Evolutionary conservation across 1,140 invertebrate genomes (phyloP).

Genomic region (Tetragonula clypearis): DNA sequence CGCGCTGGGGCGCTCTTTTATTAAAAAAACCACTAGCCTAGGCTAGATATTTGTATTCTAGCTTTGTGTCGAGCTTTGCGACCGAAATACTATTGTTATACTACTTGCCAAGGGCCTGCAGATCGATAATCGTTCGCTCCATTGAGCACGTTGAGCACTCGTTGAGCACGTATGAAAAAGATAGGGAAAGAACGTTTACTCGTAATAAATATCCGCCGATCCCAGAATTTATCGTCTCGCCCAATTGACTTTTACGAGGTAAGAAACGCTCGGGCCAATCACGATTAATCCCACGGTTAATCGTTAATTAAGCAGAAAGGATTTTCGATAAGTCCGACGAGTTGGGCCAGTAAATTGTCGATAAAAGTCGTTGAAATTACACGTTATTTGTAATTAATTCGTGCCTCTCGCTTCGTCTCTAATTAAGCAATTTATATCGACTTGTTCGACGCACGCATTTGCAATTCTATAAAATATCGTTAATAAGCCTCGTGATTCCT

Average conservation of each 20-base stretch:
- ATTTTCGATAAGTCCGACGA: neutral
- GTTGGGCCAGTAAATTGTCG: neutral
- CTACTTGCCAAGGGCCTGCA: neutral
- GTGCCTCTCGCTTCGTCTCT: too few species aligned
- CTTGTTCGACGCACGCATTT: neutral
- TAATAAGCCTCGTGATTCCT: neutral
- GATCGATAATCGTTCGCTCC: conserved; percentile 34
- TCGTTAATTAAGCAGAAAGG: neutral
- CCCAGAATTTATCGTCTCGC: conserved; percentile 27
- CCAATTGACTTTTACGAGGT: conserved; percentile 42
- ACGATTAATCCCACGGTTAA: neutral
- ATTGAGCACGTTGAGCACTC: conserved; percentile 13
- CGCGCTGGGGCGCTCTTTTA: neutral
- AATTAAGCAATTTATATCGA: neutral
- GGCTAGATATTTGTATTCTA: neutral
- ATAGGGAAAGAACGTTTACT: neutral
- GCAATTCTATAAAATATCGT: neutral
- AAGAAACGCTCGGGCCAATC: neutral
- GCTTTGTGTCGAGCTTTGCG: neutral
- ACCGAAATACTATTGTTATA: conserved; percentile 13
- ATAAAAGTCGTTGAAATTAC: neutral
- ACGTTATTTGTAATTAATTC: neutral
- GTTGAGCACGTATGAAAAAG: conserved; percentile 32
- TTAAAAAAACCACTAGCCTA: neutral
- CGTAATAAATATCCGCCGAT: conserved; percentile 27